These are phyloP conservation scores for Euzophera pinguis DNA, from an alignment of 2,888 invertebrate genomes.

Conservation along the genomic window DNA sequence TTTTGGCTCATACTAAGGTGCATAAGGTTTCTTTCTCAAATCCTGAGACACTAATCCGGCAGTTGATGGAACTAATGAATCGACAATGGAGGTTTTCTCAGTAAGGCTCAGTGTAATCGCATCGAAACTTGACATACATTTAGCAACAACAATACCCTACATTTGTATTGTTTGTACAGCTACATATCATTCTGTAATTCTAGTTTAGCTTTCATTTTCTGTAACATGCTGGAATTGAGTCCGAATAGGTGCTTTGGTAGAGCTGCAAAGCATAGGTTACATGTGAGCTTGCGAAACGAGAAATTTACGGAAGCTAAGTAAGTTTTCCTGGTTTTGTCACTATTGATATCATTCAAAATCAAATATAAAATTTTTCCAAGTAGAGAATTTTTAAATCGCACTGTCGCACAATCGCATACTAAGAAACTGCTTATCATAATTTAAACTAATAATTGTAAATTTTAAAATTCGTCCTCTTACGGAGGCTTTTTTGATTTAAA, in stretches of 20 bases:
- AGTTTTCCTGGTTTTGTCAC: no score
- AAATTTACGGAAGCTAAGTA: no score
- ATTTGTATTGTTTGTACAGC: background rate
- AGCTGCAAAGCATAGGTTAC: background rate
- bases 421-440: no score
- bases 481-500: no score
- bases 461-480: no score
- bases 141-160: background rate
- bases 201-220: background rate
- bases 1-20: background rate
- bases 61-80: conserved; percentile 7
- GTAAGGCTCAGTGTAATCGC: conserved; percentile 2
- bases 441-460: no score
- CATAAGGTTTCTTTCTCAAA: conserved; percentile 15
- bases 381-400: no score
- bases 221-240: background rate
- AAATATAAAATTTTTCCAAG: no score
- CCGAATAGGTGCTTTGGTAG: no score
- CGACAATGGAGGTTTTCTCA: background rate
- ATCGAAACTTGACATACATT: conserved; percentile 5
- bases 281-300: no score
- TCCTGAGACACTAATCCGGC: conserved; percentile 12
- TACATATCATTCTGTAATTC: background rate
- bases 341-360: no score
- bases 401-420: no score